A percentile compares a stretch with the other conserved stretches of the same genome.
Conservation (phyloP, 2,113 vertebrate genomes). For the Acanthochromis polyacanthus region DNA sequence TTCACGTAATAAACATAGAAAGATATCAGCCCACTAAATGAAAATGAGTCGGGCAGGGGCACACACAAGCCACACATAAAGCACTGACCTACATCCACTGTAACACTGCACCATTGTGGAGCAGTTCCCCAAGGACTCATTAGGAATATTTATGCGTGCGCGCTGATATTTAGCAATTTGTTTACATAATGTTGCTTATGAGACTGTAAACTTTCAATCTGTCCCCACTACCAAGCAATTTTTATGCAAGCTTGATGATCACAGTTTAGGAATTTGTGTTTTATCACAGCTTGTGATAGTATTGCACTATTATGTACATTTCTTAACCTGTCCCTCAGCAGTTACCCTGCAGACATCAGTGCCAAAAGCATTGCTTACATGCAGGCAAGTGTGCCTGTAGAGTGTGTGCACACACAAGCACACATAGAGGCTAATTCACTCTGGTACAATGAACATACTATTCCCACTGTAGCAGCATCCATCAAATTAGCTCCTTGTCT, state of each 20-base stretch:
- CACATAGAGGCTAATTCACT: conserved; percentile 3
- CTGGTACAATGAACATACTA: conserved; percentile 28
- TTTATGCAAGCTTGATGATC: conserved; percentile 4
- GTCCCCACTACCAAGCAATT: conserved; percentile 30
- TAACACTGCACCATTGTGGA: conserved; percentile 80
- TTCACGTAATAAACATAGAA: conserved; percentile 40
- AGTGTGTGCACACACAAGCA: conserved; percentile 5
- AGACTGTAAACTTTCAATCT: conserved; percentile 68
- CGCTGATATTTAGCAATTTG: conserved; percentile 81
- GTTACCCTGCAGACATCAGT: background rate
- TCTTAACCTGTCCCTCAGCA: background rate
- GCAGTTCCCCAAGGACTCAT: conserved; percentile 77
- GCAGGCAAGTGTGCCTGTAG: background rate
- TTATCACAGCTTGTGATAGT: conserved; percentile 10
- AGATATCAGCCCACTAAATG: conserved; percentile 30
- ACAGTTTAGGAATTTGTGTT: background rate
- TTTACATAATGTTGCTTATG: conserved; percentile 77
- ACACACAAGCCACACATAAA: conserved; percentile 49
- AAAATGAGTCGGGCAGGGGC: conserved; percentile 32
- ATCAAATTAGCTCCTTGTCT: conserved; percentile 21
- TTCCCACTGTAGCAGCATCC: conserved; percentile 14
- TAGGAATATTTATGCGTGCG: conserved; percentile 76
- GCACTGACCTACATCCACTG: conserved; percentile 81
- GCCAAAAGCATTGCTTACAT: background rate
- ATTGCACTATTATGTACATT: no score